Conservation (phyloP, 2,888 invertebrate genomes). For the Eristalis tenax region DNA sequence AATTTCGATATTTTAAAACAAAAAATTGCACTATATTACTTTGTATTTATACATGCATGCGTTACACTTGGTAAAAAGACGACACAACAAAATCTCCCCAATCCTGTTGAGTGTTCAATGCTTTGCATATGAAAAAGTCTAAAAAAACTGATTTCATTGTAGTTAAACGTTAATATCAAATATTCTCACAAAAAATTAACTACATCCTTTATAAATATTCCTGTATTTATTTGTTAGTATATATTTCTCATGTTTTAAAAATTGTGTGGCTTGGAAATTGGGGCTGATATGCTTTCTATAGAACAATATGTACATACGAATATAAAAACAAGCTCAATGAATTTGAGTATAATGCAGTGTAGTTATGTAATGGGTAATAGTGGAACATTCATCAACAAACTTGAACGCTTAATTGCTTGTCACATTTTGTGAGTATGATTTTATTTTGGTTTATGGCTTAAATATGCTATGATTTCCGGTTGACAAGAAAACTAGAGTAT, state of each 20-base stretch:
- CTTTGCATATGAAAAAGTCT: neutral
- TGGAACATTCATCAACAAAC: neutral
- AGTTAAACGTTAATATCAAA: slow-evolving; percentile 14
- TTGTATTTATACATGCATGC: slow-evolving; percentile 11
- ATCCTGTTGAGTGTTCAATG: neutral
- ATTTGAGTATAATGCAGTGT: slow-evolving; percentile 24
- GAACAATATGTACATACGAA: slow-evolving; percentile 16
- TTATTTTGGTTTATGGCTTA: neutral
- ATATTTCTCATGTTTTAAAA: slow-evolving; percentile 25
- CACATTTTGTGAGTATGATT: neutral
- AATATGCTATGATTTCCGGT: neutral
- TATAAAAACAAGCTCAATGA: slow-evolving; percentile 17
- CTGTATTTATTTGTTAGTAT: slow-evolving; percentile 25
- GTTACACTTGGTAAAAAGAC: slow-evolving; percentile 18
- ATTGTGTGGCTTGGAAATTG: slow-evolving; percentile 19
- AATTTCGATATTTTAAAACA: slow-evolving; percentile 14
- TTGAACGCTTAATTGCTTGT: neutral
- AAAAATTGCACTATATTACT: slow-evolving; percentile 45
- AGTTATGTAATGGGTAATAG: neutral
- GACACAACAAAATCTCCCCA: slow-evolving; percentile 16
- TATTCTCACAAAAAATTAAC: slow-evolving; percentile 30
- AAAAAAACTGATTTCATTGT: neutral
- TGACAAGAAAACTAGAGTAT: neutral
- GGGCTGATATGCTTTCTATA: slow-evolving; percentile 59
- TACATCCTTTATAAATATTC: slow-evolving; percentile 39